These are phyloP conservation scores for Drosophila novamexicana DNA, from an alignment of 1,140 invertebrate genomes.

Conservation along the genomic window DNA sequence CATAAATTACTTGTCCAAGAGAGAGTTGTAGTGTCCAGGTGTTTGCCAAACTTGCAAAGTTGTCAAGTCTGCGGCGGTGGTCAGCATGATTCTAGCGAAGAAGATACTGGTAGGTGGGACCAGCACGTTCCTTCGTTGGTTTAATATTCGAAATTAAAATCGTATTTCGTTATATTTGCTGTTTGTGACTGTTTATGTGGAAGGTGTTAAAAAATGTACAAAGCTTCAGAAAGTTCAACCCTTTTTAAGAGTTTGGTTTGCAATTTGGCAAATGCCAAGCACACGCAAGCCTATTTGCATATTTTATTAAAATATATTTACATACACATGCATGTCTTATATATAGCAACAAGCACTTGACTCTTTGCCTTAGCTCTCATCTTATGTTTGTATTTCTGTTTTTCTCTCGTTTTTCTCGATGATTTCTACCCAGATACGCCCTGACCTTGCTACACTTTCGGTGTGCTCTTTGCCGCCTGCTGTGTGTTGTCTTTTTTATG, in stretches of 20 bases:
- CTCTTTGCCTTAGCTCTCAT: slow-evolving; percentile 21
- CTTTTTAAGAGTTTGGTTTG: slow-evolving; percentile 42
- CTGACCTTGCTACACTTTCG: slow-evolving; percentile 54
- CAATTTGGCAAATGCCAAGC: slow-evolving; percentile 48
- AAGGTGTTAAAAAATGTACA: slow-evolving; percentile 48
- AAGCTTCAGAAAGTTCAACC: slow-evolving; percentile 39
- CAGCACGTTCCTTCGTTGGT: slow-evolving; percentile 7
- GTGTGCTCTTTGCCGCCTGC: slow-evolving; percentile 7
- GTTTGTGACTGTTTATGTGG: slow-evolving; percentile 24
- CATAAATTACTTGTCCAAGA: slow-evolving; percentile 35
- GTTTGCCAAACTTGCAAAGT: slow-evolving; percentile 21
- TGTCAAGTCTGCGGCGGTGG: slow-evolving; percentile 5
- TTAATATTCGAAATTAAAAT: slow-evolving; percentile 71
- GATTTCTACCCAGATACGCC: background rate
- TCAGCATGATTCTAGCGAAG: background rate
- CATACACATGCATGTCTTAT: background rate
- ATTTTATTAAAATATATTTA: slow-evolving; percentile 60
- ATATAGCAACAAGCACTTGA: slow-evolving; percentile 31
- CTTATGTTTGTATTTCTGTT: slow-evolving; percentile 18
- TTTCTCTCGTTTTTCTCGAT: slow-evolving; percentile 11
- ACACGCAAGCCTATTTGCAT: slow-evolving; percentile 69
- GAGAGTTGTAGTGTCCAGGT: slow-evolving; percentile 22
- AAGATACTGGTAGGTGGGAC: background rate
- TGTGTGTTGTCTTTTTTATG: slow-evolving; percentile 64
- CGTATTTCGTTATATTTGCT: slow-evolving; percentile 47